Percentiles rank a stretch among this genome's conserved stretches.
Evolutionary conservation across 2,888 invertebrate species (phyloP).

Genomic region (Tanaodytes sp.): DNA sequence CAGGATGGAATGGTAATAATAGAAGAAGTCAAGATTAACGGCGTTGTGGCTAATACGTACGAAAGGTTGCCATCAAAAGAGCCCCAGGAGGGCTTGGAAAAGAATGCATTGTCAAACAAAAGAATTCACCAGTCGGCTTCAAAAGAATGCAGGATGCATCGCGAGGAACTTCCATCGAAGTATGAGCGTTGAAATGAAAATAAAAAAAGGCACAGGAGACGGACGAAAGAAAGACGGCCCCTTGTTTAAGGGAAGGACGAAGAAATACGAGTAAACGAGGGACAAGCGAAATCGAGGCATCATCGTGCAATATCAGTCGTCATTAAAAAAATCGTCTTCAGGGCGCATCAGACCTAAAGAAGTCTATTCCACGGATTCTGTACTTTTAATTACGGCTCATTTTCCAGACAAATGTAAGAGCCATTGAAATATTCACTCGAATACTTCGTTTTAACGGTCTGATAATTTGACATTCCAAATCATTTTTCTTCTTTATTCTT

Average conservation of each 20-base stretch:
- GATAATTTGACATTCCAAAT: slow-evolving; percentile 5
- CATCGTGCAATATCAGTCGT: slow-evolving; percentile 55
- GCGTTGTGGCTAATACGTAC: slow-evolving; percentile 51
- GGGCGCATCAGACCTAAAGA: slow-evolving; percentile 42
- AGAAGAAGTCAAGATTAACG: slow-evolving; percentile 55
- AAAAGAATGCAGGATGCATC: slow-evolving; percentile 53
- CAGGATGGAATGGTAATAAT: slow-evolving; percentile 47
- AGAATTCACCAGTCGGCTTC: slow-evolving; percentile 55
- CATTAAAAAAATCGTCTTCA: slow-evolving; percentile 50
- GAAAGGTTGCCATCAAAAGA: slow-evolving; percentile 51
- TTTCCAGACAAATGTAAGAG: slow-evolving; percentile 14
- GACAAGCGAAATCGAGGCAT: slow-evolving; percentile 62
- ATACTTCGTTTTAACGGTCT: slow-evolving; percentile 3
- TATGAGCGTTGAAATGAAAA: slow-evolving; percentile 45
- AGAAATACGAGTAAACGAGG: slow-evolving; percentile 52
- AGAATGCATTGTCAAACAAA: slow-evolving; percentile 55
- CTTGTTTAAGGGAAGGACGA: slow-evolving; percentile 42
- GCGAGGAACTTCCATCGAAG: slow-evolving; percentile 49
- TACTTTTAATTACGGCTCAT: slow-evolving; percentile 60
- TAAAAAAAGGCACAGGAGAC: slow-evolving; percentile 33
- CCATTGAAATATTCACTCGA: slow-evolving; percentile 1
- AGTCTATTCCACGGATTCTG: slow-evolving; percentile 34
- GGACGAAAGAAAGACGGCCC: slow-evolving; percentile 42
- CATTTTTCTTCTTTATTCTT: slow-evolving; percentile 12
- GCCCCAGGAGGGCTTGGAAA: slow-evolving; percentile 43